Evolutionary conservation across 2,888 invertebrate genomes (phyloP).

Genomic region (Pammene aurita): DNA sequence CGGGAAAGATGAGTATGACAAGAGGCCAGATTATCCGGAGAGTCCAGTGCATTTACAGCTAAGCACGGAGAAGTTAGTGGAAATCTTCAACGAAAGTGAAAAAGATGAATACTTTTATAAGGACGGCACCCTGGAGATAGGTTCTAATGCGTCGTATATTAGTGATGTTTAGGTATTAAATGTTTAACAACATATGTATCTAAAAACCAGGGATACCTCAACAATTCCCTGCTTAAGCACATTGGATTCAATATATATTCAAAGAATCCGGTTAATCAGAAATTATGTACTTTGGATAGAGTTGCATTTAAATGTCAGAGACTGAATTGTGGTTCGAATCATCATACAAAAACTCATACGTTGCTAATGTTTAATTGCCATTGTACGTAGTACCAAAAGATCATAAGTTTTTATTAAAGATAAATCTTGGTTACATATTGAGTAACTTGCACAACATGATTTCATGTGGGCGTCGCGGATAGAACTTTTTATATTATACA

Average conservation of each 20-base stretch:
- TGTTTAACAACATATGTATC: not conserved
- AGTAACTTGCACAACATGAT: not conserved
- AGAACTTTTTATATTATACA: not conserved
- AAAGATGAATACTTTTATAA: constrained; percentile 55
- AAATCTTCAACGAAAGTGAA: constrained; percentile 60
- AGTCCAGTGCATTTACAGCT: constrained; percentile 60
- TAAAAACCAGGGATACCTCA: not conserved
- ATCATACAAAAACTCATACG: not conserved
- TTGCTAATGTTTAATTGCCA: constrained; percentile 24
- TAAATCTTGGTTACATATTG: not conserved
- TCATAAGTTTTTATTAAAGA: not conserved
- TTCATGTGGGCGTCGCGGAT: not conserved
- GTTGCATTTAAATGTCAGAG: not conserved
- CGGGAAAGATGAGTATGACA: constrained; percentile 56
- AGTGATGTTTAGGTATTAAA: constrained; percentile 58
- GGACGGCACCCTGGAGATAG: constrained; percentile 67
- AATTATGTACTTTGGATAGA: not conserved
- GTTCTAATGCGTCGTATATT: constrained; percentile 56
- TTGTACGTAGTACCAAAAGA: not conserved
- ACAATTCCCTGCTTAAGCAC: not conserved
- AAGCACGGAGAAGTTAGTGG: constrained; percentile 64
- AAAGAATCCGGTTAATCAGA: not conserved
- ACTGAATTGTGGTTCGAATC: not conserved
- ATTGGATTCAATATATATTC: not conserved
- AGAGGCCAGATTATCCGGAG: constrained; percentile 75